Percentiles rank a stretch among this genome's conserved stretches.
These are phyloP conservation scores for Marronus borbonicus DNA, from an alignment of 2,888 invertebrate genomes.

Conservation along the genomic window DNA sequence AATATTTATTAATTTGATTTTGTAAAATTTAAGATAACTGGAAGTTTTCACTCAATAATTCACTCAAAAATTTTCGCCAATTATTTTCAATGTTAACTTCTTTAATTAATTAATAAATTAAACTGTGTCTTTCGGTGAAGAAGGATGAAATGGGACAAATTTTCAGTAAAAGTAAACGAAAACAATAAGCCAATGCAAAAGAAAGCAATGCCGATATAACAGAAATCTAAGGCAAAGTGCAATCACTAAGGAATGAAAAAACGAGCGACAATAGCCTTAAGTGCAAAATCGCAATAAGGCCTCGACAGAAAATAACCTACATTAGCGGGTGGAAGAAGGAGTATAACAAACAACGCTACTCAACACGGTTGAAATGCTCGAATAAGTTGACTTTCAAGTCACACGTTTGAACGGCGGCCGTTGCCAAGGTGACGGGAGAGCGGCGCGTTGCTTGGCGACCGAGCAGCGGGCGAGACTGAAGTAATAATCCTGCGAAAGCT, in stretches of 20 bases:
- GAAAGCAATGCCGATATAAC: conserved; percentile 51
- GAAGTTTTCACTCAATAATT: no score
- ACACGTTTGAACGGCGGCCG: conserved; percentile 62
- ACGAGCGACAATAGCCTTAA: conserved; percentile 54
- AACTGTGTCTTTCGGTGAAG: neutral
- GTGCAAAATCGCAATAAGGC: conserved; percentile 60
- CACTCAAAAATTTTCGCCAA: no score
- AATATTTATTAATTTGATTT: no score
- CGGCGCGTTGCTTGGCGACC: conserved; percentile 56
- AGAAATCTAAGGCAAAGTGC: conserved; percentile 52
- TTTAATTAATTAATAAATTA: conserved; percentile 17
- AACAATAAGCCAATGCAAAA: conserved; percentile 30
- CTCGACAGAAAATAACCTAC: conserved; percentile 62
- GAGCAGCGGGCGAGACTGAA: conserved; percentile 58
- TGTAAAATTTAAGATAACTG: no score
- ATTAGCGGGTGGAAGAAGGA: conserved; percentile 59
- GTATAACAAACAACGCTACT: conserved; percentile 63
- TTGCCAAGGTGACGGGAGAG: conserved; percentile 52
- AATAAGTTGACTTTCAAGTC: conserved; percentile 67
- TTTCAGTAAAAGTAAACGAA: conserved; percentile 25
- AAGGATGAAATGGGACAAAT: conserved; percentile 11
- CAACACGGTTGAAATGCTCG: conserved; percentile 62
- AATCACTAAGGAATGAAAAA: conserved; percentile 47
- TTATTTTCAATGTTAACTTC: no score
- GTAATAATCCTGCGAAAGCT: conserved; percentile 67